Evolutionary conservation across 2,888 invertebrate genomes (phyloP).

Genomic region (Cephus runcator): DNA sequence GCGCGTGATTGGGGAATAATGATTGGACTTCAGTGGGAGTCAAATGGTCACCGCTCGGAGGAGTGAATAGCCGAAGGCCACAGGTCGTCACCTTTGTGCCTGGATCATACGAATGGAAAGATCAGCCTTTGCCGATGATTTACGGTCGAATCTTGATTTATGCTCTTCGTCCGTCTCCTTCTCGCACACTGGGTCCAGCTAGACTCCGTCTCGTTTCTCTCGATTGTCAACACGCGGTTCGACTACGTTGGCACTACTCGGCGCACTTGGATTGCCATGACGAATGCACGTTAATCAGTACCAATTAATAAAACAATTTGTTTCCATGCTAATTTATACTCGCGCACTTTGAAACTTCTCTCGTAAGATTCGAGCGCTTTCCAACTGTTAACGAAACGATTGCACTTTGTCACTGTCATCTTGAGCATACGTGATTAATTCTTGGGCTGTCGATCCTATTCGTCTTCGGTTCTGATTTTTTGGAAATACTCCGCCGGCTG

Average conservation of each 20-base stretch:
- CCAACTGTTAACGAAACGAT: not conserved
- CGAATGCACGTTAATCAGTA: not conserved
- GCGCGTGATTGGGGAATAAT: not conserved
- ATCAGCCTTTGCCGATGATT: not conserved
- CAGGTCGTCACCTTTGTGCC: not conserved
- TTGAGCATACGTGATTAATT: not conserved
- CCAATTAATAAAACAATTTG: slow-evolving; percentile 2
- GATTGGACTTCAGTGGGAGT: not conserved
- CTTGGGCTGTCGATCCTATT: not conserved
- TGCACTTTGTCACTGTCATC: not conserved
- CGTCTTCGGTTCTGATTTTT: not conserved
- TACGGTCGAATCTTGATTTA: not conserved
- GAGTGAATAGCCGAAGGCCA: not conserved
- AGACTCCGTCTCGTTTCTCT: not conserved
- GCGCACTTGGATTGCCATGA: not conserved
- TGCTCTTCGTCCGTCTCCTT: not conserved
- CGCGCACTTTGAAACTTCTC: not conserved
- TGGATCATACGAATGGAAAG: not conserved
- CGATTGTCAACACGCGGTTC: not conserved
- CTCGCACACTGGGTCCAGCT: not conserved
- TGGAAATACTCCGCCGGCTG: not conserved
- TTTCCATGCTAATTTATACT: not conserved
- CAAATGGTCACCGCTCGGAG: not conserved
- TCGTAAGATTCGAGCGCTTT: not conserved
- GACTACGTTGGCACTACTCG: too few relatives aligned